Conservation (phyloP, 1,140 invertebrate species). For the Drosophila parabipectinata region DNA sequence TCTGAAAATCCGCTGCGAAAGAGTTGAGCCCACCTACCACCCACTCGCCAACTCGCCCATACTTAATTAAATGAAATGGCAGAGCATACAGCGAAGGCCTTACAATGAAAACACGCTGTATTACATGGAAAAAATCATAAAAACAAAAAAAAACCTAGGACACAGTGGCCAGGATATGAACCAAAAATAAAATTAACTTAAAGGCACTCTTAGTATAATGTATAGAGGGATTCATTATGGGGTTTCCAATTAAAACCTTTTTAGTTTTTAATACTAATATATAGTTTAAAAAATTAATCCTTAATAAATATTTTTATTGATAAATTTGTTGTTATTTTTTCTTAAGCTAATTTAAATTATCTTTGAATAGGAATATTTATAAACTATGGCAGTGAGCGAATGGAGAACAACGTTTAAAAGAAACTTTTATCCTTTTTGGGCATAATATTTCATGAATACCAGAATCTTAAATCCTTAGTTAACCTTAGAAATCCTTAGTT, state of each 20-base stretch:
- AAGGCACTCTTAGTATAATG: not conserved
- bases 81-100: constrained; percentile 11
- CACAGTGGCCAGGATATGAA: constrained; percentile 13
- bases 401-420: not conserved
- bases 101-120: constrained; percentile 47
- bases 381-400: not conserved
- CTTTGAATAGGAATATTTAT: too few species aligned
- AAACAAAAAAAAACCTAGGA: constrained; percentile 15
- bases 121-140: constrained; percentile 15
- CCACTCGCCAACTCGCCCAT: constrained; percentile 28
- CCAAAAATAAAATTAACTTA: not conserved
- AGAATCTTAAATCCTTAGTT: too few species aligned
- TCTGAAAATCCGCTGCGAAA: constrained; percentile 53
- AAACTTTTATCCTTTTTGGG: too few species aligned
- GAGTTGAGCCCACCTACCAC: constrained; percentile 50
- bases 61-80: constrained; percentile 74
- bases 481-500: too few species aligned
- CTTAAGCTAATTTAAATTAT: too few species aligned
- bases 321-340: too few species aligned
- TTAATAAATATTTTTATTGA: too few species aligned
- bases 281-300: too few species aligned
- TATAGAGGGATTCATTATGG: too few species aligned
- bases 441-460: too few species aligned
- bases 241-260: too few species aligned
- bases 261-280: too few species aligned